Evolutionary conservation across 2,797 vertebrate species (phyloP).

Genomic region (Mallotus villosus): DNA sequence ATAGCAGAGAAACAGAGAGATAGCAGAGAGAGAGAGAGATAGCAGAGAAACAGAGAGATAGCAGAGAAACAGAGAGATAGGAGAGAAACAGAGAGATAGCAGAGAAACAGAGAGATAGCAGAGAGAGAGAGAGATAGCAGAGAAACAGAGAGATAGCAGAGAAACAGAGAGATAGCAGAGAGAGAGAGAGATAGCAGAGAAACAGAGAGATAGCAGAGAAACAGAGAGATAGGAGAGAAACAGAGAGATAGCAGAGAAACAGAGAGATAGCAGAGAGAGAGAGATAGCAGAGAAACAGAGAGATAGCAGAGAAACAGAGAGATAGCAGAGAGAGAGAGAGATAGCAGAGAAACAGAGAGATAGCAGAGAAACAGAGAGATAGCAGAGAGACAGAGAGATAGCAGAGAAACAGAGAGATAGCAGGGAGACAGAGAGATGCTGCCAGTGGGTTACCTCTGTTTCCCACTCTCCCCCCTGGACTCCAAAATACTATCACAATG

Average conservation of each 20-base stretch:
- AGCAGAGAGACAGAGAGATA: not conserved
- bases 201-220: not conserved
- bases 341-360: not conserved
- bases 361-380: slow-evolving; percentile 11
- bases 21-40: no score
- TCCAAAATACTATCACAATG: slow-evolving; percentile 33
- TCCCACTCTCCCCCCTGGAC: slow-evolving; percentile 7
- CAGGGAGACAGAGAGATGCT: slow-evolving; percentile 11
- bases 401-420: no score
- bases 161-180: no score
- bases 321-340: no score
- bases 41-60: not conserved
- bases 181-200: no score
- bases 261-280: not conserved
- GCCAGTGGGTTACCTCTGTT: slow-evolving; percentile 15
- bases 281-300: not conserved
- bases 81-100: not conserved
- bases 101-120: no score
- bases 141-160: no score
- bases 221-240: not conserved
- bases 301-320: not conserved
- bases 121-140: slow-evolving; percentile 5
- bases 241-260: not conserved
- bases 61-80: slow-evolving; percentile 12
- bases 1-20: not conserved